Evolutionary conservation across 2,113 vertebrate genomes (phyloP).

Genomic region (Charadrius vociferus): DNA sequence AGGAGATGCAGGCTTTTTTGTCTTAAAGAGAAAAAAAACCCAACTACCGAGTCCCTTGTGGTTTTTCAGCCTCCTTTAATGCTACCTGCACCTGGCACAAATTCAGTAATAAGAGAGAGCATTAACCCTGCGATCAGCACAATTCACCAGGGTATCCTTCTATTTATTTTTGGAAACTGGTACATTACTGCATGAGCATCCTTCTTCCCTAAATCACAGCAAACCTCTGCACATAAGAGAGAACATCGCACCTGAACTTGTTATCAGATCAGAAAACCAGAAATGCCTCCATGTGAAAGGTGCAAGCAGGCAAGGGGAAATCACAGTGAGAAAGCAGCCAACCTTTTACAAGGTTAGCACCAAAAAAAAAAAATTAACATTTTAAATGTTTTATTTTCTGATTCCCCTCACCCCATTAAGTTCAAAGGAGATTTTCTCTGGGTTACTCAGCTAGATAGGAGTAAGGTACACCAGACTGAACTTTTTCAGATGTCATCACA

Average conservation of each 20-base stretch:
- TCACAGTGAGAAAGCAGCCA: background rate
- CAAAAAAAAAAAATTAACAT: background rate
- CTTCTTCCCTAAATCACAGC: background rate
- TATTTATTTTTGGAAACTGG: conserved; percentile 11
- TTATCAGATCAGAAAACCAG: background rate
- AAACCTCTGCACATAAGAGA: background rate
- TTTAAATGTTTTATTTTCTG: background rate
- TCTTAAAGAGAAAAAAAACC: background rate
- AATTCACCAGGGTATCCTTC: background rate
- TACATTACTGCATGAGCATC: background rate
- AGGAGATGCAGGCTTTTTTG: background rate
- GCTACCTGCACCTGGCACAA: background rate
- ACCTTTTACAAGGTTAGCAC: background rate
- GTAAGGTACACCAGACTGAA: background rate
- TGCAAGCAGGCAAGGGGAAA: background rate
- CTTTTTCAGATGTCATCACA: background rate
- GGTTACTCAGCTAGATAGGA: background rate
- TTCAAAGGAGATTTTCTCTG: background rate
- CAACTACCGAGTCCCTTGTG: background rate
- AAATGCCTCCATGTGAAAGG: background rate
- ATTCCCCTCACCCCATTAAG: background rate
- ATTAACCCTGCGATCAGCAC: background rate
- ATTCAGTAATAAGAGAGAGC: background rate
- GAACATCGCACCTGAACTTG: background rate
- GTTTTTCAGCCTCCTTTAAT: background rate